These are phyloP conservation scores for Hemiprocne comata DNA, from an alignment of 2,113 vertebrate genomes.

Conservation along the genomic window DNA sequence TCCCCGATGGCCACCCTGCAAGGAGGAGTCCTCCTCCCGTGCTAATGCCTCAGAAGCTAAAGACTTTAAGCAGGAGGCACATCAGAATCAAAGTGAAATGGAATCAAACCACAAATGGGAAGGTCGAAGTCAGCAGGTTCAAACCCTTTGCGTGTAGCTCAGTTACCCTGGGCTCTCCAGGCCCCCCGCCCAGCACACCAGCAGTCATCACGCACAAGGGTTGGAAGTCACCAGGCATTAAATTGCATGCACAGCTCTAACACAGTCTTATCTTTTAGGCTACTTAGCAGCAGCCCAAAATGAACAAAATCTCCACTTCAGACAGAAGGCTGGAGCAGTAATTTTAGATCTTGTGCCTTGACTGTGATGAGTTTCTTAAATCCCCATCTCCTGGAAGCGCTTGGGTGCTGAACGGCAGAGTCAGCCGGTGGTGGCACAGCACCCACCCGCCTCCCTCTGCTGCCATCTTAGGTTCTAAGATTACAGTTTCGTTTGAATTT, in stretches of 20 bases:
- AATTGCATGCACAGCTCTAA: background rate
- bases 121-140: background rate
- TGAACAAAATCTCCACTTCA: background rate
- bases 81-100: background rate
- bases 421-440: background rate
- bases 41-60: background rate
- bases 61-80: background rate
- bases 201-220: background rate
- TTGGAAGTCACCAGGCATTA: background rate
- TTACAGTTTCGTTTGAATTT: background rate
- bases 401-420: background rate
- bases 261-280: background rate
- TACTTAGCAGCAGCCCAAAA: slow-evolving; percentile 17
- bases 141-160: background rate
- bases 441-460: background rate
- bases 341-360: slow-evolving; percentile 4
- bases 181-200: background rate
- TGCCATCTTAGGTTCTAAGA: background rate
- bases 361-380: slow-evolving; percentile 2
- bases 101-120: background rate
- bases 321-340: background rate
- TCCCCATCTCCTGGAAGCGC: background rate
- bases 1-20: background rate
- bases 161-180: background rate
- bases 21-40: background rate